Conservation (phyloP, 2,113 vertebrate genomes). For the Elgaria multicarinata region DNA sequence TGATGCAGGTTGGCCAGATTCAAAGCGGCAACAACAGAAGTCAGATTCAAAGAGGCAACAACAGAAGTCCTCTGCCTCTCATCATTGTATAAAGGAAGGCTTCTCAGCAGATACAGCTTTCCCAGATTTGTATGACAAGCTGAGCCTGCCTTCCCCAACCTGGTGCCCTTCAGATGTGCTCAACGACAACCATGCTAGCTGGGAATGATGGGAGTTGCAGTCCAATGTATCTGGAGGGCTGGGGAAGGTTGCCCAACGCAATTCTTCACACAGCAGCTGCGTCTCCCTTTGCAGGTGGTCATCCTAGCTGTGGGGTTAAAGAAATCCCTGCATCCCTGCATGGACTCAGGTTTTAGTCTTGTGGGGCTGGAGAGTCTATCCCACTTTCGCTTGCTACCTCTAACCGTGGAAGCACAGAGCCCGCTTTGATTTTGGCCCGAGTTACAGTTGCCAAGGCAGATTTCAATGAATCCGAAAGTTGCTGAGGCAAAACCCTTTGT, state of each 20-base stretch:
- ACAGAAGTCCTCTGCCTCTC: background rate
- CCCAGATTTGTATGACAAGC: background rate
- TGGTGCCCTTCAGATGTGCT: background rate
- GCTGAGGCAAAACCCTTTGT: conserved; percentile 17
- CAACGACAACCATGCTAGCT: background rate
- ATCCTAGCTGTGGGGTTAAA: background rate
- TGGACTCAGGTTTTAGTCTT: background rate
- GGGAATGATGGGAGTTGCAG: background rate
- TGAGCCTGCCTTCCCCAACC: background rate
- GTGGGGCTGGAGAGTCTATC: background rate
- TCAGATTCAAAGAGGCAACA: background rate
- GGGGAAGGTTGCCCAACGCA: background rate
- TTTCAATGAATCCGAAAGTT: background rate
- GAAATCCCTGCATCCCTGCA: background rate
- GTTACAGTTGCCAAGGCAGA: conserved; percentile 10
- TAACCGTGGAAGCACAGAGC: background rate
- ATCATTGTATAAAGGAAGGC: background rate
- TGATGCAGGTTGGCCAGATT: background rate
- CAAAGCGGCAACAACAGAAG: too few relatives aligned
- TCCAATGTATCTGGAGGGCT: background rate
- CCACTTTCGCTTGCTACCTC: background rate
- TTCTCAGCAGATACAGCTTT: background rate
- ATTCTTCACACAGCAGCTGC: background rate
- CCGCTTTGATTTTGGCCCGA: background rate
- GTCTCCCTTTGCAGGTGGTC: background rate